phyloP scores from a whole-genome alignment of 2,113 vertebrate species.

The Mastomys coucha region DNA sequence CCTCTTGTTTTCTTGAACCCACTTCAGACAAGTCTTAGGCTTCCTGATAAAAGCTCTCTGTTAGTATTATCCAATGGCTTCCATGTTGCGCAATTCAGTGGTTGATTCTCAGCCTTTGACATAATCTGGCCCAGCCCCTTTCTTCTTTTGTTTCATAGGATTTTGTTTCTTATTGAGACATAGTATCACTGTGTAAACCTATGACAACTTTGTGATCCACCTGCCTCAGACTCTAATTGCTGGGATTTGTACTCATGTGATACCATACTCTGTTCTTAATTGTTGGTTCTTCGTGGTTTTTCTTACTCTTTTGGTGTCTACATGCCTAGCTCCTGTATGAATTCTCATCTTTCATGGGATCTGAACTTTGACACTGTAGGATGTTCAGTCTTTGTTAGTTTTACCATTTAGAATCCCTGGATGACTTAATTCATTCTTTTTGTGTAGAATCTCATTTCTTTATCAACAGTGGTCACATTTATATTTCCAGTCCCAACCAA shows the following conservation, averaged over 20 bases:
- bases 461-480: background rate
- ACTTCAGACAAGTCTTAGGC: background rate
- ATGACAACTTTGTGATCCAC: background rate
- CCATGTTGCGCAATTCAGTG: background rate
- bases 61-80: background rate
- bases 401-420: background rate
- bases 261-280: background rate
- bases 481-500: background rate
- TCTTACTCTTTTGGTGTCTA: background rate
- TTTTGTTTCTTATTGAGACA: background rate
- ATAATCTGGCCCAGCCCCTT: background rate
- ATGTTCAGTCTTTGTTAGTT: conserved; percentile 1
- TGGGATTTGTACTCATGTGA: background rate
- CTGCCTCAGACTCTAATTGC: background rate
- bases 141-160: background rate
- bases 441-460: background rate
- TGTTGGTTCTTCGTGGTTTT: background rate
- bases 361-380: background rate
- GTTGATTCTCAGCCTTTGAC: background rate
- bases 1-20: background rate
- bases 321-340: background rate
- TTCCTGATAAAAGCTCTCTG: background rate
- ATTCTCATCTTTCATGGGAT: background rate
- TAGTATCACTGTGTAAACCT: background rate
- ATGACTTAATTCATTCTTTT: background rate